These are phyloP conservation scores for Protonibea diacanthus DNA, from an alignment of 2,797 vertebrate species.

Conservation along the genomic window DNA sequence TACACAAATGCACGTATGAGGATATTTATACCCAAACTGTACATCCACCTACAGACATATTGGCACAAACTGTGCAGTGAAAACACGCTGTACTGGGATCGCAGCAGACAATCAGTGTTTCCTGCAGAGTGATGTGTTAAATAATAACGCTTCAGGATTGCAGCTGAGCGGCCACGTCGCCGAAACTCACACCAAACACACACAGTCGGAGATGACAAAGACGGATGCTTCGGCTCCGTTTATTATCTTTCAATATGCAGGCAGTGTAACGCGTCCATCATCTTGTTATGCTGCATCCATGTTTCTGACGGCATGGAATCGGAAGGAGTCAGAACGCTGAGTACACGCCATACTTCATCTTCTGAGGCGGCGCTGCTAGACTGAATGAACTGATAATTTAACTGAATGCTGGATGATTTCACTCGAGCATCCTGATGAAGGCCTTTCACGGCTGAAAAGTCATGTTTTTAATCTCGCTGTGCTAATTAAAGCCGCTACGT, in stretches of 20 bases:
- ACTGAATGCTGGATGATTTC: constrained; percentile 68
- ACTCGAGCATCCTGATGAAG: constrained; percentile 48
- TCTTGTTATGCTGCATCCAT: constrained; percentile 63
- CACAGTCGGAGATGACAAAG: constrained; percentile 60
- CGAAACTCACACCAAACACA: constrained; percentile 23
- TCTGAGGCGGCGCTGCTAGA: constrained; percentile 42
- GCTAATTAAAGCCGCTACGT: constrained; percentile 64
- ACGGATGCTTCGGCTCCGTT: constrained; percentile 64
- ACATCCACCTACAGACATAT: constrained; percentile 24
- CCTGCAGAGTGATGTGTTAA: constrained; percentile 58
- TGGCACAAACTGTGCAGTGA: constrained; percentile 3
- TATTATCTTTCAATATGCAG: constrained; percentile 72
- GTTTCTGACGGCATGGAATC: constrained; percentile 60
- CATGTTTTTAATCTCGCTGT: constrained; percentile 61
- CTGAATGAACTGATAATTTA: constrained; percentile 61
- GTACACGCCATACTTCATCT: constrained; percentile 55
- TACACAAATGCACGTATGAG: constrained; percentile 11
- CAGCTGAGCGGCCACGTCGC: constrained; percentile 43
- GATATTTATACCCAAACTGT: constrained; percentile 30
- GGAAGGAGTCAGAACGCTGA: constrained; percentile 58
- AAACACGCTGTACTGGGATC: constrained; percentile 30
- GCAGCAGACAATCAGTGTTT: constrained; percentile 50
- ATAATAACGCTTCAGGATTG: constrained; percentile 53
- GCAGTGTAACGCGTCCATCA: constrained; percentile 70
- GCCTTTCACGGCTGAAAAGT: constrained; percentile 66